Evolutionary conservation across 2,113 vertebrate genomes (phyloP), one percentile per base, ranked within the genome.

Genomic region (Bufo gargarizans): DNA sequence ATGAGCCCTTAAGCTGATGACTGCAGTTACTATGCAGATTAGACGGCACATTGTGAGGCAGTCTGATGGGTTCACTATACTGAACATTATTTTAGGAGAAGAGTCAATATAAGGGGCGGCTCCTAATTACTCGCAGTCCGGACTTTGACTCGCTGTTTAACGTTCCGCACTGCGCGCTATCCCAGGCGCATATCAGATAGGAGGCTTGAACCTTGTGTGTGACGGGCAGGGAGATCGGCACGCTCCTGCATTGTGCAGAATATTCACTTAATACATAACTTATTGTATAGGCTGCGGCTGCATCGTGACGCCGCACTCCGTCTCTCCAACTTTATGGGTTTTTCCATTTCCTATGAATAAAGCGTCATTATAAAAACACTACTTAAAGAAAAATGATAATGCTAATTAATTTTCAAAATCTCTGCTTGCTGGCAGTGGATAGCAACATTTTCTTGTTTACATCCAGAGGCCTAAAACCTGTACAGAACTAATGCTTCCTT

Each of bases 221-320:
- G 11, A 16, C 11, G 43, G 22, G 69, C 69, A 72, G 69, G 33
- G 69, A 72, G 33, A 72, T 72, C 33, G 6, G 33, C 67, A 33
- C 67, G 63, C 63, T 33, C 11, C 67, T 43, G 67, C n/a, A 43
- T 3, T 13, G 10, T 33, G 67, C 22, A 71, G 11, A 71, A 71
- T 71, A 33, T 72, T 13, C 69, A 72, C 69, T 72, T 72, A 72
- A 72, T 72, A 72, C 12, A 16, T 72, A 43, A 72, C 69, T 72
- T 72, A 72, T 72, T 72, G 69, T 47, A 45, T 19, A 45, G 14
- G 69, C 43, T 7, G 69, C 69, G 5, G 69, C 67, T 5, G 67
- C 67, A 12, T 1, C 67, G 4, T 14, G 4, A 14, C 10, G 9
- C 1, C 22, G 4, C 4, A 22, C 67, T 43, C 0, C 14, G 7